phyloP scores from a whole-genome alignment of 2,113 vertebrate genomes.

The Mixornis gularis region DNA sequence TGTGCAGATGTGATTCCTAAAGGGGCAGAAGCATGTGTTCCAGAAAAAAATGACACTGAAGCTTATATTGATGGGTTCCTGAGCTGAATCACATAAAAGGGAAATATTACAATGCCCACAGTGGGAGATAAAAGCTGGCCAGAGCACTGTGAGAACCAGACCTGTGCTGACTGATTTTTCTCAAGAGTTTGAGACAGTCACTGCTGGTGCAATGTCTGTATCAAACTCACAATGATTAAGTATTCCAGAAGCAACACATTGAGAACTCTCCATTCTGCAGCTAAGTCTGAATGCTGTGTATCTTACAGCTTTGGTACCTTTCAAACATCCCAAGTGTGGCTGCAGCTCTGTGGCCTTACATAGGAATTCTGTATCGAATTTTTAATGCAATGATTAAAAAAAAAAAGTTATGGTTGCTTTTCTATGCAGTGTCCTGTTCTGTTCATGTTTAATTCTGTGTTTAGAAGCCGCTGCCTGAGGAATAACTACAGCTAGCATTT shows the following conservation, averaged over 20 bases:
- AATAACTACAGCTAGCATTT: background rate
- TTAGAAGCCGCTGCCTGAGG: background rate
- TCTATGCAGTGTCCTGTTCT: background rate
- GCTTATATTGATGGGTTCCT: background rate
- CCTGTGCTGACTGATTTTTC: background rate
- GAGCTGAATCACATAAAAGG: background rate
- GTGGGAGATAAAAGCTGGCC: background rate
- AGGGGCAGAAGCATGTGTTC: background rate
- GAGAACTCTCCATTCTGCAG: background rate
- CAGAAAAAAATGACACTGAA: background rate
- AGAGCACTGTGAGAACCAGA: background rate
- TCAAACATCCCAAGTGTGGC: background rate
- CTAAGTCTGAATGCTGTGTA: background rate
- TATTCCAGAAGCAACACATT: background rate
- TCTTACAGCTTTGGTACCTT: background rate
- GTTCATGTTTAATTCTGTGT: background rate
- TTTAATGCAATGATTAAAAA: background rate
- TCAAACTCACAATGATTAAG: background rate
- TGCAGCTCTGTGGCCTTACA: background rate
- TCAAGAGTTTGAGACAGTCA: background rate
- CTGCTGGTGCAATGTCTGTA: background rate
- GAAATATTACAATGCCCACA: background rate
- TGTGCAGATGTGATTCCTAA: background rate
- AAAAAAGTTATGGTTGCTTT: background rate
- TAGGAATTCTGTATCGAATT: background rate